Conservation (phyloP, 2,888 invertebrate species). For the Sinopyrophorus schimmeli region DNA sequence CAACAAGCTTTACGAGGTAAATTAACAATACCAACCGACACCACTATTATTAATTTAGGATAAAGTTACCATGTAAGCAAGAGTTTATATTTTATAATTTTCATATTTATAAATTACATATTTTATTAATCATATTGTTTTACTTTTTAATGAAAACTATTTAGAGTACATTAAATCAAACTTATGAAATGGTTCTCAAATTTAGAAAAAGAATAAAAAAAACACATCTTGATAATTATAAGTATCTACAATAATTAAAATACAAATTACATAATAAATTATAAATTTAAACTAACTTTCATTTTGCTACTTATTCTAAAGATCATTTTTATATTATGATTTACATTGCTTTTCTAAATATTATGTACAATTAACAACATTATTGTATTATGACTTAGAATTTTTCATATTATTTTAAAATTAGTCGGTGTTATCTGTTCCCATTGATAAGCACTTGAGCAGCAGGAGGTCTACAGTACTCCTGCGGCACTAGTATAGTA, state of each 20-base stretch:
- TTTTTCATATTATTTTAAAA: constrained; percentile 1
- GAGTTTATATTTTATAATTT: too few species aligned
- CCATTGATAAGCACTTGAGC: constrained; percentile 90
- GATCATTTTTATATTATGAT: neutral
- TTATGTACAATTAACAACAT: neutral
- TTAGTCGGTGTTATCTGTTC: constrained; percentile 40
- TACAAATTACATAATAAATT: too few species aligned
- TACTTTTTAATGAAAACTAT: constrained; percentile 1
- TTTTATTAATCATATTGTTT: constrained; percentile 2
- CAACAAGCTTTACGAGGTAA: constrained; percentile 68
- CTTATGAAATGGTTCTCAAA: too few species aligned
- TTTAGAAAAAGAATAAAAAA: too few species aligned
- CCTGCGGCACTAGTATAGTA: constrained; percentile 94
- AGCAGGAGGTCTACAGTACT: constrained; percentile 81
- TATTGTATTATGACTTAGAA: neutral
- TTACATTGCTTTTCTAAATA: neutral
- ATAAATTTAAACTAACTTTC: too few species aligned
- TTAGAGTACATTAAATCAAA: too few species aligned
- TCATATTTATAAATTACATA: constrained; percentile 9
- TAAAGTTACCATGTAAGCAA: constrained; percentile 7
- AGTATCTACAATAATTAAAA: too few species aligned
- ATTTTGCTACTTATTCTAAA: too few species aligned
- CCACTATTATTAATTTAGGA: constrained; percentile 60
- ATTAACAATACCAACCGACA: constrained; percentile 67
- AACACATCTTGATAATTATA: too few species aligned